Evolutionary conservation across 2,113 vertebrate species (phyloP), one percentile per base, ranked within the genome.

Genomic region (Okapia johnstoni): DNA sequence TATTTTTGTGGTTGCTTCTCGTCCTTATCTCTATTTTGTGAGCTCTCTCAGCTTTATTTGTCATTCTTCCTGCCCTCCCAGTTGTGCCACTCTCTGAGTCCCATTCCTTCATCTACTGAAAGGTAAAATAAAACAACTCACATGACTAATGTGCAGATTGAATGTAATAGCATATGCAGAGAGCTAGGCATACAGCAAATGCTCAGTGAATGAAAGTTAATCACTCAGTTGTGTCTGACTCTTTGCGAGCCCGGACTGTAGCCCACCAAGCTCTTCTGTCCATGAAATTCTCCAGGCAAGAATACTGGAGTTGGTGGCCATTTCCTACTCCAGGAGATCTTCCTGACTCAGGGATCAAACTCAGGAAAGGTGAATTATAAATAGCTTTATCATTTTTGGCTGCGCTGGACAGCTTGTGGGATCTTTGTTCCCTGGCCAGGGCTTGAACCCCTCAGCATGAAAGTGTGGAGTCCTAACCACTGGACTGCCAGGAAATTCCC

Each of bases 391-490:
- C 7, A 52, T 80, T 50, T 80, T 21, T 28, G 30, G 16, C 28
- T 80, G 28, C 0, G 1, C 1, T 21, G 9, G 5, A 11, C 1
- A 11, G 28, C 48, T 52, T 80, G 9, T 50, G 17, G 48, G 48
- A 52, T 80, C 77, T 21, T 33, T 50, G 28, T 52, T 80, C 10
- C 48, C 77, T 50, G 5, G 48, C 16, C 28, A 33, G 30, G 77
- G 48, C 21, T 2, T 80, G 17, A 19, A 80, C 48, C 2, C 30
- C 30, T 52, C 28, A 6, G 28, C 48, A 21, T 19, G 48, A 33
- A 52, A 33, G 46, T 21, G 1, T 6, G 46, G 28, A 50, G 10
- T 33, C 28, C 10, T 80, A 80, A 80, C 48, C 30, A 52, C 17
- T 33, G 30, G 48, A 33, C 77, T 19, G 28, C 9, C 28, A 80